These are phyloP conservation scores for Drusus annulatus DNA, from an alignment of 1,140 invertebrate species.

Conservation along the genomic window DNA sequence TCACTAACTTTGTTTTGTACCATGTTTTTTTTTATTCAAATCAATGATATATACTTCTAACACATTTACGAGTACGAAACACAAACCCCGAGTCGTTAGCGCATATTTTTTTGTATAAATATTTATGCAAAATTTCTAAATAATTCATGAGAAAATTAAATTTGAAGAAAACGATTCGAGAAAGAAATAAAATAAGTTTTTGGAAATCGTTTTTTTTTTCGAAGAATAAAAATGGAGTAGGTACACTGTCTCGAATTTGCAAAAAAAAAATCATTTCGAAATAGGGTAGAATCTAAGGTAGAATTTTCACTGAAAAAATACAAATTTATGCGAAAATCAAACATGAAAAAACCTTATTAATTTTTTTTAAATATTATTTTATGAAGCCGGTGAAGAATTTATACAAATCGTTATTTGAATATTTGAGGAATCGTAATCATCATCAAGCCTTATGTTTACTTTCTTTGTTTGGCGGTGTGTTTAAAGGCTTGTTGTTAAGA, in stretches of 20 bases:
- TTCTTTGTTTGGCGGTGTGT: neutral
- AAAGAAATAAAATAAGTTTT: too few species aligned
- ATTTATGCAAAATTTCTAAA: neutral
- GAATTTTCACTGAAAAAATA: neutral
- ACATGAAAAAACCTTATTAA: neutral
- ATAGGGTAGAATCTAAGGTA: neutral
- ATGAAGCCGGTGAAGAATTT: neutral
- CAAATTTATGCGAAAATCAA: neutral
- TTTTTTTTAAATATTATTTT: constrained; percentile 17
- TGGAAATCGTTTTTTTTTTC: too few species aligned
- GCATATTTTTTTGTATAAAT: too few species aligned
- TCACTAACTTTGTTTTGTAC: too few species aligned
- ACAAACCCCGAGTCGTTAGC: too few species aligned
- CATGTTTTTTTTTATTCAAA: too few species aligned
- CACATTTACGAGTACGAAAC: too few species aligned
- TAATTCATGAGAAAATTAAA: neutral
- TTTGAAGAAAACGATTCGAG: neutral
- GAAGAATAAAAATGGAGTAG: too few species aligned
- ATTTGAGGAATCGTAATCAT: neutral
- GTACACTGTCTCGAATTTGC: too few species aligned
- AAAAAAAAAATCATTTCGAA: too few species aligned
- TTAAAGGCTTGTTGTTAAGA: constrained; percentile 1
- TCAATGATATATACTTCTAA: too few species aligned
- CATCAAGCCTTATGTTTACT: neutral
- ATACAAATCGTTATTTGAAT: neutral